Percentiles rank a stretch among this genome's conserved stretches.
Evolutionary conservation across 1,140 invertebrate species (phyloP).

Genomic region (Pseudomyrmex cubaensis): DNA sequence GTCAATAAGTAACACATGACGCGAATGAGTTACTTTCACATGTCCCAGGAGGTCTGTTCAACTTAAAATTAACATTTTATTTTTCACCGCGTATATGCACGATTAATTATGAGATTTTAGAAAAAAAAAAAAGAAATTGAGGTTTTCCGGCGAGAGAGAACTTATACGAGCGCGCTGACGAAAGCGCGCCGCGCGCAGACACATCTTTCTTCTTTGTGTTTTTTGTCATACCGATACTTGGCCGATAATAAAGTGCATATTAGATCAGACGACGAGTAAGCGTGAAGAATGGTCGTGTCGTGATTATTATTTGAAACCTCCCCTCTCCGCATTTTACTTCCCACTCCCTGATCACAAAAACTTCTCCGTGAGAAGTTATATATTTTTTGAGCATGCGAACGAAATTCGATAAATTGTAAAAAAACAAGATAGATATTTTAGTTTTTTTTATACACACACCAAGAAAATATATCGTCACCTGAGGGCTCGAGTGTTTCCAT

Average conservation of each 20-base stretch:
- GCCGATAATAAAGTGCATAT: constrained; percentile 76
- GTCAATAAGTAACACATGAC: no score
- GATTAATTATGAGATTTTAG: constrained; percentile 44
- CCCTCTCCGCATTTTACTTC: background rate
- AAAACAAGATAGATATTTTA: no score
- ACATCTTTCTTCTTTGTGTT: constrained; percentile 63
- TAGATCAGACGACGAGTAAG: constrained; percentile 56
- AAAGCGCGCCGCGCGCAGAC: constrained; percentile 15
- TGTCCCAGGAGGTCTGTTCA: no score
- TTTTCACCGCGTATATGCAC: no score
- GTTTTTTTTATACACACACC: no score
- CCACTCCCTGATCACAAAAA: background rate
- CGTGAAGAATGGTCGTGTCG: background rate
- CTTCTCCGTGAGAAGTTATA: no score
- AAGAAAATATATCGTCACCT: no score
- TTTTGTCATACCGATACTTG: constrained; percentile 74
- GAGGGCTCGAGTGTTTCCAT: no score
- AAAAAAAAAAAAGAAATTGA: background rate
- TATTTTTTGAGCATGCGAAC: background rate
- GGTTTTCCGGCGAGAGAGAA: constrained; percentile 11
- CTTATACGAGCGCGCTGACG: background rate
- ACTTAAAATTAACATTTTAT: no score
- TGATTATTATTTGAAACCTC: background rate
- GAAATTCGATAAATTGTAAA: background rate
- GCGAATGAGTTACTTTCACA: no score